These are phyloP conservation scores for Dasypolia templi DNA, from an alignment of 2,888 invertebrate genomes.

Conservation along the genomic window DNA sequence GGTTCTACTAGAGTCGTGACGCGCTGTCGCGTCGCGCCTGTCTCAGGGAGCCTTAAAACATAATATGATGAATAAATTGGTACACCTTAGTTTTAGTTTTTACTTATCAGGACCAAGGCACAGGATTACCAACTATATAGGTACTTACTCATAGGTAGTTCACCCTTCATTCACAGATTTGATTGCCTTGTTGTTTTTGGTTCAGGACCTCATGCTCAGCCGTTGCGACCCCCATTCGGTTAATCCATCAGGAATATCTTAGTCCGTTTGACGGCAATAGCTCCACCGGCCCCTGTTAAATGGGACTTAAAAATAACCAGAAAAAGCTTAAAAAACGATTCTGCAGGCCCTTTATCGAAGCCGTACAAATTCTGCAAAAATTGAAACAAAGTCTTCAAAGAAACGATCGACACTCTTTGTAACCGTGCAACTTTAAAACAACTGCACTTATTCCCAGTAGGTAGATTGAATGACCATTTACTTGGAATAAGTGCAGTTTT, in stretches of 20 bases:
- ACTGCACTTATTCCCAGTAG: slow-evolving; percentile 62
- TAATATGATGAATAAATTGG: background rate
- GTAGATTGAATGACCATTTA: slow-evolving; percentile 62
- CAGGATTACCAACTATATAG: too few relatives aligned
- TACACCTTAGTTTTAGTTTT: too few relatives aligned
- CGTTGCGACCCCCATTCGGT: too few relatives aligned
- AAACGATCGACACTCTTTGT: slow-evolving; percentile 45
- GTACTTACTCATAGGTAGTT: too few relatives aligned
- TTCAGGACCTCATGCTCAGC: too few relatives aligned
- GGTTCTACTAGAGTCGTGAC: too few relatives aligned
- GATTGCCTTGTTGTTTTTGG: too few relatives aligned
- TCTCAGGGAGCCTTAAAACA: too few relatives aligned
- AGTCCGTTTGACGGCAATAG: background rate
- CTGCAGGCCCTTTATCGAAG: background rate
- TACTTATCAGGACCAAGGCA: too few relatives aligned
- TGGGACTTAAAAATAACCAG: background rate
- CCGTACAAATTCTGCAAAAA: slow-evolving; percentile 14
- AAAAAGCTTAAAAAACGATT: background rate
- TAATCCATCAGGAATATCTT: background rate
- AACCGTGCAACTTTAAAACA: slow-evolving; percentile 56
- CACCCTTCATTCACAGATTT: too few relatives aligned
- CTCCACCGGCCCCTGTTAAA: too few relatives aligned
- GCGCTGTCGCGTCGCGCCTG: too few relatives aligned
- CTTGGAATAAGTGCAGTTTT: slow-evolving; percentile 62
- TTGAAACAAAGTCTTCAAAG: slow-evolving; percentile 32